A percentile compares a stretch with the other conserved stretches of the same genome.
phyloP scores from a whole-genome alignment of 2,797 vertebrate genomes.

The Serranus cabrilla region DNA sequence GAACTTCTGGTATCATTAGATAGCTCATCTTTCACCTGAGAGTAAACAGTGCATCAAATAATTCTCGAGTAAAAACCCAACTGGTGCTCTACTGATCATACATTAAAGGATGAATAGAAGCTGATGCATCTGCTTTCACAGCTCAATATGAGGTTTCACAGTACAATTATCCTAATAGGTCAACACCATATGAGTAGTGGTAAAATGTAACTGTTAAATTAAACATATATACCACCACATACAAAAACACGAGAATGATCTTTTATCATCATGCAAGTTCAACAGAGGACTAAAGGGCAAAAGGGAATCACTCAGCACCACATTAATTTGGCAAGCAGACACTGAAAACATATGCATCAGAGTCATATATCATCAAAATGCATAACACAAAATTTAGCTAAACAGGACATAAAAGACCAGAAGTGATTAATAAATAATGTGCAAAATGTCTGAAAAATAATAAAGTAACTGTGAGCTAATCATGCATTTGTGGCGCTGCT shows the following conservation, averaged over 20 bases:
- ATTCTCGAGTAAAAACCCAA: slow-evolving; percentile 3
- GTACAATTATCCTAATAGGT: neutral
- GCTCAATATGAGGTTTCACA: slow-evolving; percentile 6
- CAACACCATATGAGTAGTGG: neutral
- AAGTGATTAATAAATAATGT: neutral
- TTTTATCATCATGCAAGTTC: slow-evolving; percentile 41
- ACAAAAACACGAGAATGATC: slow-evolving; percentile 1
- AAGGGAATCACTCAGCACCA: slow-evolving; percentile 29
- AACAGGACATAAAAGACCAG: slow-evolving; percentile 1
- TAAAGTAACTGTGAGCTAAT: slow-evolving; percentile 9
- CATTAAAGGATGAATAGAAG: slow-evolving; percentile 8
- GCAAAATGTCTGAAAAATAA: neutral
- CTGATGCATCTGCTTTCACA: slow-evolving; percentile 20
- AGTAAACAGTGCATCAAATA: slow-evolving; percentile 13
- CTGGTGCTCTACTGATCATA: neutral
- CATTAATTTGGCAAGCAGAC: slow-evolving; percentile 18
- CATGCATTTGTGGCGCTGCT: slow-evolving; percentile 16
- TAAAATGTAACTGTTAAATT: slow-evolving; percentile 1
- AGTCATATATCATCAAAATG: slow-evolving; percentile 14
- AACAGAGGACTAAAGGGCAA: slow-evolving; percentile 14
- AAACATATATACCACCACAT: neutral
- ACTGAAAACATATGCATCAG: slow-evolving; percentile 20
- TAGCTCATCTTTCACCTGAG: slow-evolving; percentile 23
- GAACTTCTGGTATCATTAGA: slow-evolving; percentile 8
- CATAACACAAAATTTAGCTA: neutral